Evolutionary conservation across 1,140 invertebrate species (phyloP), one percentile per base, ranked within the genome.

Genomic region (Trichonephila clavata): DNA sequence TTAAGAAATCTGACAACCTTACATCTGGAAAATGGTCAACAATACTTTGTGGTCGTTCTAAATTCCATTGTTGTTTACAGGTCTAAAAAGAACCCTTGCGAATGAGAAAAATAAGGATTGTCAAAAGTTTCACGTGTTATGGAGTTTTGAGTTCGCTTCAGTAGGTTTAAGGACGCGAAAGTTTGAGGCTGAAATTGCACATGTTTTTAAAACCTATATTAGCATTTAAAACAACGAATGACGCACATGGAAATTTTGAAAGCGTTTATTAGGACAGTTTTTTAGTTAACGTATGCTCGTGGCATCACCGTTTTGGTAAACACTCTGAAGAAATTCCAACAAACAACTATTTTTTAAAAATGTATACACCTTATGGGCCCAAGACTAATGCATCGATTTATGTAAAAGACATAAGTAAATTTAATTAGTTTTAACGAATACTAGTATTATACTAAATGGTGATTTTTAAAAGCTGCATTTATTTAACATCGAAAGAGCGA

Each of bases 31-130:
- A 50, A n/a, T 65, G 6, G 21, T 3, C 20, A 65, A 24, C 6
- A 65, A 65, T 65, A 7, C n/a, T 21, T 24, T 65, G n/a, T 65
- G n/a, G n/a, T 65, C 8, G 20, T 7, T 0, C n/a, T 65, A 65
- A 65, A n/a, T 65, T 65, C n/a, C 50, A 50, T 2, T n/a, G 8
- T 65, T 65, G 20, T 65, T 65, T 65, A 65, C 24, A 21, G 21
- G 21, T 24, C 7, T 10, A n/a, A 1, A 61, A 61, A 6, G 18
- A 7, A 8, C 21, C 21, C 7, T 21, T 65, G 18, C 20, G 50
- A 50, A 65, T 21, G 63, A 65, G 63, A 65, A 65, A 71, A 71
- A 71, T 32, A 71, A 77, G 27, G 24, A 77, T 18, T 77, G 68
- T 16, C 27, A 77, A 77, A 77, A 77, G 27, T 32, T 6, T 32